These are phyloP conservation scores for Tanypteryx hageni DNA, from an alignment of 2,888 invertebrate species.

Conservation along the genomic window DNA sequence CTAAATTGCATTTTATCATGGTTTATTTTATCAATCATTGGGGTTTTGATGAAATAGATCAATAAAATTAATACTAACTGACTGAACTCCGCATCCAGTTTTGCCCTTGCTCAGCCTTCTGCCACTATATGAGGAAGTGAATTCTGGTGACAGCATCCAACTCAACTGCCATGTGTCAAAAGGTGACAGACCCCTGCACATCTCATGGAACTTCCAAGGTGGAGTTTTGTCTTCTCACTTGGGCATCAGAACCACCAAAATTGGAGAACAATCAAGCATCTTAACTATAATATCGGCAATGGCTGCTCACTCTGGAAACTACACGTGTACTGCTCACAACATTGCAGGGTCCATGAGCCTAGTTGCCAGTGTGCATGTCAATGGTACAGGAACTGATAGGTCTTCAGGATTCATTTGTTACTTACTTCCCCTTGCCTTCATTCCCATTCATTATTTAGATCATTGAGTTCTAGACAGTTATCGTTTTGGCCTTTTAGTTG, in stretches of 20 bases:
- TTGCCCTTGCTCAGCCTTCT: slow-evolving; percentile 69
- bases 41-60: not conserved
- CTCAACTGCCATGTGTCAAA: slow-evolving; percentile 80
- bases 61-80: not conserved
- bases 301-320: slow-evolving; percentile 82
- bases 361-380: too few species aligned
- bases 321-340: slow-evolving; percentile 73
- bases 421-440: not conserved
- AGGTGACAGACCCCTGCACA: slow-evolving; percentile 76
- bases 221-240: slow-evolving; percentile 71
- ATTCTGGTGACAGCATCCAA: slow-evolving; percentile 87
- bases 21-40: not conserved
- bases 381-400: not conserved
- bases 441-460: too few species aligned
- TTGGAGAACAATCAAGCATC: slow-evolving; percentile 80
- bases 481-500: too few species aligned
- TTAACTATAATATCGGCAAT: slow-evolving; percentile 83
- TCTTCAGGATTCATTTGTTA: not conserved
- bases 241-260: slow-evolving; percentile 78
- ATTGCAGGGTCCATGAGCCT: slow-evolving; percentile 48
- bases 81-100: slow-evolving; percentile 67
- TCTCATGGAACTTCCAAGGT: slow-evolving; percentile 81
- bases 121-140: slow-evolving; percentile 69
- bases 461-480: too few species aligned
- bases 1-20: too few species aligned